Percentiles rank a stretch among this genome's conserved stretches.
These are phyloP conservation scores for Lithobius niger DNA, from an alignment of 1,140 invertebrate genomes.

Conservation along the genomic window DNA sequence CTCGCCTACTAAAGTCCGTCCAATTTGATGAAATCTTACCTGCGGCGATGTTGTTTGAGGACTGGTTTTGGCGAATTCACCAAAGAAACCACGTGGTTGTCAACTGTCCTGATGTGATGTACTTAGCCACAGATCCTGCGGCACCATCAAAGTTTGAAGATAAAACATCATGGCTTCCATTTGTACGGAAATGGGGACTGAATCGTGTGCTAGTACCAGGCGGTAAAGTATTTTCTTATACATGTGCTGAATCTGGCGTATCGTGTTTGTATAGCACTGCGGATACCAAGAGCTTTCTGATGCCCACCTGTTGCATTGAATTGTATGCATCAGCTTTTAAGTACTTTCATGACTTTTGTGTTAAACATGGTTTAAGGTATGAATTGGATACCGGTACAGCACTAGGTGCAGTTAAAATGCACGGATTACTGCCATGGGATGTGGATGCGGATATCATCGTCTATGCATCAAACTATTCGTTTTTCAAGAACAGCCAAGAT, in stretches of 20 bases:
- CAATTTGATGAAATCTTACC: constrained; percentile 7
- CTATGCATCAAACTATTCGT: neutral
- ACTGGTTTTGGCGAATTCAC: constrained; percentile 12
- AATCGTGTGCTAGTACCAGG: neutral
- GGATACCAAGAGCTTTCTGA: neutral
- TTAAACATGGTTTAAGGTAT: constrained; percentile 15
- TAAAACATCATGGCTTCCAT: too few relatives aligned
- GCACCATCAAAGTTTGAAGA: too few relatives aligned
- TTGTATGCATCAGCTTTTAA: constrained; percentile 14
- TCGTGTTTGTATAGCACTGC: neutral
- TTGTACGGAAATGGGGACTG: too few relatives aligned
- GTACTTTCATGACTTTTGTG: neutral
- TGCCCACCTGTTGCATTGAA: constrained; percentile 19
- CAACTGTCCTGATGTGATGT: constrained; percentile 5
- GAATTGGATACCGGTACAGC: constrained; percentile 24
- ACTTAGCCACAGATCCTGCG: constrained; percentile 3
- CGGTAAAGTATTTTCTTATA: neutral
- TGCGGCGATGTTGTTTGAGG: constrained; percentile 14
- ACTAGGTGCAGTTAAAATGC: constrained; percentile 25
- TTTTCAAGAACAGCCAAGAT: neutral
- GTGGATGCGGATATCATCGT: constrained; percentile 22
- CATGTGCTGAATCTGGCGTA: neutral
- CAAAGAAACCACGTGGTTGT: neutral
- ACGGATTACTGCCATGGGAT: constrained; percentile 25
- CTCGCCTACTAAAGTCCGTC: constrained; percentile 14